These are phyloP conservation scores for Empis stercorea DNA, from an alignment of 2,888 invertebrate species.

Conservation along the genomic window DNA sequence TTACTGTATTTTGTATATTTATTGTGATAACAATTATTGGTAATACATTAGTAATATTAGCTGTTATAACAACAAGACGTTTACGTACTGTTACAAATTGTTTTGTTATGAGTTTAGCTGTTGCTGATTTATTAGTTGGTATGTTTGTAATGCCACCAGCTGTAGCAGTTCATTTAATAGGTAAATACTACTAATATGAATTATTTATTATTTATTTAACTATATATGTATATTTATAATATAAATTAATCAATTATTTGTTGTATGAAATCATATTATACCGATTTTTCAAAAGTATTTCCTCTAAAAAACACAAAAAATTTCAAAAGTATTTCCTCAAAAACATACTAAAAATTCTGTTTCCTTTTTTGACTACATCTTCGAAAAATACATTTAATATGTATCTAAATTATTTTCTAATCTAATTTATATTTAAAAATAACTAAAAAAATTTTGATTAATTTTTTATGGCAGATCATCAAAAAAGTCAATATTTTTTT, in stretches of 20 bases:
- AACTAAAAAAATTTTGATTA: too few relatives aligned
- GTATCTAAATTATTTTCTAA: not conserved
- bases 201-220: too few relatives aligned
- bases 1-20: slow-evolving; percentile 49
- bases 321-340: too few relatives aligned
- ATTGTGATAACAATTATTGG: slow-evolving; percentile 68
- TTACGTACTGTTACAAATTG: slow-evolving; percentile 89
- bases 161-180: slow-evolving; percentile 65
- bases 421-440: not conserved
- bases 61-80: slow-evolving; percentile 74
- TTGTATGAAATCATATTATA: too few relatives aligned
- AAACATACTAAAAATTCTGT: too few relatives aligned
- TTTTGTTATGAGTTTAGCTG: slow-evolving; percentile 87
- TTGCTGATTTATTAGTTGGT: slow-evolving; percentile 86
- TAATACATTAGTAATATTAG: slow-evolving; percentile 79
- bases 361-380: too few relatives aligned
- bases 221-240: too few relatives aligned
- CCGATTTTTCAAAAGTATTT: too few relatives aligned
- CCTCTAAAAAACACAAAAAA: too few relatives aligned
- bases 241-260: too few relatives aligned
- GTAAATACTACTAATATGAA: slow-evolving; percentile 42
- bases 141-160: slow-evolving; percentile 92
- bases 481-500: too few relatives aligned
- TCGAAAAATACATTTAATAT: not conserved
- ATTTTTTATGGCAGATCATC: too few relatives aligned